Evolutionary conservation across 2,888 invertebrate species (phyloP).

Genomic region (Chrysolina oricalcia): DNA sequence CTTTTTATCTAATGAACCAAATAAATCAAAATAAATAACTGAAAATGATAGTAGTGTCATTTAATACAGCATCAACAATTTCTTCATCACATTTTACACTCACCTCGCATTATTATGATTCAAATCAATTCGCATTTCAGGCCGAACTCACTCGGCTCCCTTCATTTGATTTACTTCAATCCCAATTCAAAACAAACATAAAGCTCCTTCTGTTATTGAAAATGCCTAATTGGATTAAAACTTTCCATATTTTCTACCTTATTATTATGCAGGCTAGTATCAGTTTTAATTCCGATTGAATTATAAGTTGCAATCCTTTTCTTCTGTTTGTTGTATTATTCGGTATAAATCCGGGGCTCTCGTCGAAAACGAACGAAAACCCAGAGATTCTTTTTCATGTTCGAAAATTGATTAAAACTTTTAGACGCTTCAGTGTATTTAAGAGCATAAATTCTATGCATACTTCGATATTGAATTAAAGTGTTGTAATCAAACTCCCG

Average conservation of each 20-base stretch:
- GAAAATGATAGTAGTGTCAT: not conserved
- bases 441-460: conserved; percentile 72
- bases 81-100: not conserved
- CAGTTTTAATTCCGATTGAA: conserved; percentile 59
- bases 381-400: conserved; percentile 68
- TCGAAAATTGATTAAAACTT: conserved; percentile 72
- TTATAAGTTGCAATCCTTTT: conserved; percentile 58
- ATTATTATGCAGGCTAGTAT: conserved; percentile 55
- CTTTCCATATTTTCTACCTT: conserved; percentile 50
- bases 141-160: conserved; percentile 24
- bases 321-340: conserved; percentile 58
- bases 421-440: conserved; percentile 70
- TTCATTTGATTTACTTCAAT: conserved; percentile 36
- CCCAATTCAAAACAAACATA: conserved; percentile 46
- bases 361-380: conserved; percentile 49
- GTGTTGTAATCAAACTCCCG: conserved; percentile 68
- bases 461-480: conserved; percentile 73
- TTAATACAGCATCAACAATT: not conserved
- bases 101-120: conserved; percentile 4
- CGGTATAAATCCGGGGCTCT: conserved; percentile 36
- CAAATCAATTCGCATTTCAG: conserved; percentile 27
- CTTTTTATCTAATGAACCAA: too few species aligned
- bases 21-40: too few species aligned
- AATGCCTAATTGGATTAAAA: conserved; percentile 50
- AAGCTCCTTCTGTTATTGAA: conserved; percentile 46